Percentiles rank a stretch among this genome's conserved stretches.
These are phyloP conservation scores for Eremobia ochroleuca DNA, from an alignment of 2,888 invertebrate genomes.

Conservation along the genomic window DNA sequence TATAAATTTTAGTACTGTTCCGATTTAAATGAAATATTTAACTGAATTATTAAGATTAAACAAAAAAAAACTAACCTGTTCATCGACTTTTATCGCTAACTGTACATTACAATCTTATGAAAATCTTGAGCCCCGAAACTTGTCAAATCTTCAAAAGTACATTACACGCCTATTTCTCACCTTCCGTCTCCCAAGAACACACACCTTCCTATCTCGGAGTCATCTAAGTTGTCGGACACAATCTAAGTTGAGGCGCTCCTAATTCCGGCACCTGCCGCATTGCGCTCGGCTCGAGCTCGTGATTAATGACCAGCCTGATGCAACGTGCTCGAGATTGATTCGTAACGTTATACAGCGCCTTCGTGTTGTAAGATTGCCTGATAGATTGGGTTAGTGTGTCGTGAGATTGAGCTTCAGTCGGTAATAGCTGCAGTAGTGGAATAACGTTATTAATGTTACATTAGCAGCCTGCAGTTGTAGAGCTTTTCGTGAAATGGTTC, in stretches of 20 bases:
- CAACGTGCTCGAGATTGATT: slow-evolving; percentile 59
- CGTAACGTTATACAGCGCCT: slow-evolving; percentile 32
- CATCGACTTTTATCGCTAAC: background rate
- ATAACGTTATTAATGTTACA: background rate
- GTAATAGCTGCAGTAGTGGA: background rate
- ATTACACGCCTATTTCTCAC: background rate
- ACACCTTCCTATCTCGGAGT: slow-evolving; percentile 48
- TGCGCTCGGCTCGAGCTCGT: slow-evolving; percentile 41
- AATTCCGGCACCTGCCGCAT: slow-evolving; percentile 48
- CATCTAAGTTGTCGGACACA: slow-evolving; percentile 71
- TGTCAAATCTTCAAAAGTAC: background rate
- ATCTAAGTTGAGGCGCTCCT: slow-evolving; percentile 68
- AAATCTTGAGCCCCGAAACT: background rate
- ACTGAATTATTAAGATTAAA: background rate
- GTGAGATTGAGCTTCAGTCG: slow-evolving; percentile 10
- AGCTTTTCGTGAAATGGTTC: background rate
- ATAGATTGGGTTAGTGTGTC: slow-evolving; percentile 47
- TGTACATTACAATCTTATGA: background rate
- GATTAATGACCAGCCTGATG: slow-evolving; percentile 42
- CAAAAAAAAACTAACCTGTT: background rate
- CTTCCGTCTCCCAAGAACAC: background rate
- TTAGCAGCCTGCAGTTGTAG: background rate
- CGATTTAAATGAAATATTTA: background rate
- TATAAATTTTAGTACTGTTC: background rate
- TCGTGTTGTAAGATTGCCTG: slow-evolving; percentile 35